A percentile compares a stretch with the other conserved stretches of the same genome.
Conservation (phyloP, 2,113 vertebrate species). For the Struthio camelus region DNA sequence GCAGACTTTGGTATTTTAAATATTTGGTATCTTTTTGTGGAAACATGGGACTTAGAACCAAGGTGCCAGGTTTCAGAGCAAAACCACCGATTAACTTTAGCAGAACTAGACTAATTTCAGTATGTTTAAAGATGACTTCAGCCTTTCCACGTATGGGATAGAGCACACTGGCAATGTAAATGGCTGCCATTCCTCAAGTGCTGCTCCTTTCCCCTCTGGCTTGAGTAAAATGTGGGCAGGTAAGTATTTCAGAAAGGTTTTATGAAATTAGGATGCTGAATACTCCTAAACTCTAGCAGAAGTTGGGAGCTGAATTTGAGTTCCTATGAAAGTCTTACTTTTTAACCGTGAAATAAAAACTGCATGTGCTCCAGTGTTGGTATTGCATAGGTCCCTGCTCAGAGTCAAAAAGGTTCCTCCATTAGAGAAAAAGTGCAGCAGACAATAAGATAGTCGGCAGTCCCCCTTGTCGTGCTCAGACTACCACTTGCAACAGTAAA, state of each 20-base stretch:
- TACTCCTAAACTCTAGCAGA: not conserved
- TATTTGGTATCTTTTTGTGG: not conserved
- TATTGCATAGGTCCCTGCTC: not conserved
- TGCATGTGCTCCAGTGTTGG: fast-evolving
- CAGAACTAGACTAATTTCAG: not conserved
- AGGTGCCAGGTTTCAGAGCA: not conserved
- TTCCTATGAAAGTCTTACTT: fast-evolving
- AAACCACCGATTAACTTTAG: not conserved
- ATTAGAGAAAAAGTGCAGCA: not conserved
- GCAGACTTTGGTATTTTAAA: not conserved
- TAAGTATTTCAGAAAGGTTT: not conserved
- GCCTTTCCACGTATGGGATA: not conserved
- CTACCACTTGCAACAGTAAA: not conserved
- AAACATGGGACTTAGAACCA: not conserved
- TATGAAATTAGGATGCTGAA: not conserved
- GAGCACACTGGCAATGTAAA: not conserved
- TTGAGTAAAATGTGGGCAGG: not conserved
- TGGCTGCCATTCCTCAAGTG: not conserved
- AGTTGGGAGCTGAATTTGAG: not conserved
- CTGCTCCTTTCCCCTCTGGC: not conserved
- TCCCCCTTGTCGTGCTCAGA: not conserved
- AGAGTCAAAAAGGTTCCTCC: not conserved
- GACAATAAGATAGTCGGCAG: not conserved
- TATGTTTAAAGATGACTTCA: not conserved
- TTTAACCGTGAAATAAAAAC: not conserved